phyloP scores from a whole-genome alignment of 1,140 invertebrate genomes.

The Penaeus japonicus region DNA sequence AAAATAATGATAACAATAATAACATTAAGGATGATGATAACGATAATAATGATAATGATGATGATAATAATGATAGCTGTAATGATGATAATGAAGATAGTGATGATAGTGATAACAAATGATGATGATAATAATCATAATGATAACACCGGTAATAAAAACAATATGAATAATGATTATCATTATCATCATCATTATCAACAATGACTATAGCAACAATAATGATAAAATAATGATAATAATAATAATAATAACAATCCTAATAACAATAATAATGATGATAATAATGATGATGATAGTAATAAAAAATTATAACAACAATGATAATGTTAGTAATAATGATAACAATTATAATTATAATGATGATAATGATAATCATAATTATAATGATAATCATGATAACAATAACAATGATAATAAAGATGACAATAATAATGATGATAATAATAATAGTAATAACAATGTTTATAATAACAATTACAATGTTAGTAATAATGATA shows the following conservation, averaged over 20 bases:
- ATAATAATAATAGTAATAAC: not conserved
- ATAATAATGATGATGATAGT: not conserved
- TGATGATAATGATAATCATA: not conserved
- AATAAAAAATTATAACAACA: not conserved
- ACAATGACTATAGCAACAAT: not conserved
- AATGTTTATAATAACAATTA: not conserved
- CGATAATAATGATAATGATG: not conserved
- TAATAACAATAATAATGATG: not conserved
- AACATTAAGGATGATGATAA: not conserved
- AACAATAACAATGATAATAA: not conserved
- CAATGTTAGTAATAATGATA: not conserved
- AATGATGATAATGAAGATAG: not conserved
- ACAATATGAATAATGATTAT: not conserved
- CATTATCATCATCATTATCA: not conserved
- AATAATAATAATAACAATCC: not conserved
- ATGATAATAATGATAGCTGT: not conserved
- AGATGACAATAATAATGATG: not conserved
- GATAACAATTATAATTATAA: not conserved
- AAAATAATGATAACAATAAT: not conserved
- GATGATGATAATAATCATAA: not conserved
- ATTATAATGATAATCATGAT: not conserved
- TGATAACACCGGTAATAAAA: not conserved
- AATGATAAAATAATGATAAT: not conserved
- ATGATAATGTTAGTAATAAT: not conserved
- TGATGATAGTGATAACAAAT: not conserved